Percentiles rank a stretch among this genome's conserved stretches.
These are phyloP conservation scores for Lasioglossum calceatum DNA, from an alignment of 2,888 invertebrate genomes.

Conservation along the genomic window DNA sequence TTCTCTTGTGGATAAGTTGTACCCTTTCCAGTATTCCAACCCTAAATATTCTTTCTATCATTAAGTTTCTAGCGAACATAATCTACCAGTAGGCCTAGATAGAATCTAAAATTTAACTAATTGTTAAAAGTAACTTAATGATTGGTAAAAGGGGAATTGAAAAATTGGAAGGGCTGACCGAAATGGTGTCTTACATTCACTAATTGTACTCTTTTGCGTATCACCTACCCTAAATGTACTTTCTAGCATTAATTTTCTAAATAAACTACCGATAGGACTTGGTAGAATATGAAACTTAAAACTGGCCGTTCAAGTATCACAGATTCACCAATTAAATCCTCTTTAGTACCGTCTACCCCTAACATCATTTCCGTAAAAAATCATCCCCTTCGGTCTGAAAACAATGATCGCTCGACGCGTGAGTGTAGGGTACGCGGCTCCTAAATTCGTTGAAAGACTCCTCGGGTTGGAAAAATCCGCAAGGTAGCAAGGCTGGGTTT, in stretches of 20 bases:
- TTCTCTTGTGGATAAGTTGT: not conserved
- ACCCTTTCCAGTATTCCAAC: too few relatives aligned
- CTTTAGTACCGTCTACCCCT: not conserved
- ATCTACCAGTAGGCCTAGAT: not conserved
- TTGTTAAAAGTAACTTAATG: not conserved
- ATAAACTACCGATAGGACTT: not conserved
- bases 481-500: slow-evolving; percentile 39
- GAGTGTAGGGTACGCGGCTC: not conserved
- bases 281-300: not conserved
- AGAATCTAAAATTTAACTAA: not conserved
- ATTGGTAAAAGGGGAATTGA: too few relatives aligned
- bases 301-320: not conserved
- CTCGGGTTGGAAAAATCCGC: not conserved
- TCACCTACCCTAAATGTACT: not conserved
- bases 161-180: too few relatives aligned
- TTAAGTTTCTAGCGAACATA: too few relatives aligned
- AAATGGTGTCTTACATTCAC: not conserved
- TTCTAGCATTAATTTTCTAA: not conserved
- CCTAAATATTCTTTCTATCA: too few relatives aligned
- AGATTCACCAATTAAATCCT: not conserved
- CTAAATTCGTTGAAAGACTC: not conserved
- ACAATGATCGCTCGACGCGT: not conserved
- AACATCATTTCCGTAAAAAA: not conserved
- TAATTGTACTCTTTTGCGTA: not conserved
- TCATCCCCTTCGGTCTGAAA: not conserved